These are phyloP conservation scores for Trimorus sp. DNA, from an alignment of 2,888 invertebrate species.

Conservation along the genomic window DNA sequence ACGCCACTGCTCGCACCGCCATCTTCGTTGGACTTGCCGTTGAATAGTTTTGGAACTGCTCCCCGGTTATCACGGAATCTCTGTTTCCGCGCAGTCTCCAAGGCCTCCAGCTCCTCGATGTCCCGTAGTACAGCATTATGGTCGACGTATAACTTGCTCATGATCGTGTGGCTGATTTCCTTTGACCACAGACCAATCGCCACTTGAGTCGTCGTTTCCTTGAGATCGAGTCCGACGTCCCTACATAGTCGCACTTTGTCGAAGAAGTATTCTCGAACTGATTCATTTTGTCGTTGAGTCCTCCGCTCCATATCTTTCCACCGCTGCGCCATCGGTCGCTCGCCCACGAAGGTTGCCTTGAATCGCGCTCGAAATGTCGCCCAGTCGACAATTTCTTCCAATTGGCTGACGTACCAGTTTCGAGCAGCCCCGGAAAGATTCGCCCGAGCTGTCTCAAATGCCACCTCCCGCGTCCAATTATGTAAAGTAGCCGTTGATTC, in stretches of 20 bases:
- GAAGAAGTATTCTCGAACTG: conserved; percentile 39
- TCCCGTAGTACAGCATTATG: too few relatives aligned
- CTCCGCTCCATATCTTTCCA: conserved; percentile 58
- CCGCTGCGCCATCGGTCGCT: conserved; percentile 29
- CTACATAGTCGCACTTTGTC: conserved; percentile 56
- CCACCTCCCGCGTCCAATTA: not conserved
- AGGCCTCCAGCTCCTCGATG: too few relatives aligned
- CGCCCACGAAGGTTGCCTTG: not conserved
- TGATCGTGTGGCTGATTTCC: conserved; percentile 5
- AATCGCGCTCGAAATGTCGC: not conserved
- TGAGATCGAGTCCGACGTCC: conserved; percentile 24
- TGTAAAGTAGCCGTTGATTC: conserved; percentile 16
- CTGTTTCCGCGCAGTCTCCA: too few relatives aligned
- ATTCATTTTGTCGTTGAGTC: conserved; percentile 6
- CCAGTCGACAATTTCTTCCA: conserved; percentile 8
- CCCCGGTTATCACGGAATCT: too few relatives aligned
- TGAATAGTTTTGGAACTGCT: too few relatives aligned
- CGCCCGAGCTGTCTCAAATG: not conserved
- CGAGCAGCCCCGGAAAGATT: not conserved
- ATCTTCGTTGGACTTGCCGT: too few relatives aligned
- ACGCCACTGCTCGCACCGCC: too few relatives aligned
- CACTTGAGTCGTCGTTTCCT: conserved; percentile 35
- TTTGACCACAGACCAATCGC: conserved; percentile 30
- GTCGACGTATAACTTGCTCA: too few relatives aligned
- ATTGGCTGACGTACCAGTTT: conserved; percentile 24